These are phyloP conservation scores for Acanthosepion lycidas DNA, from an alignment of 2,888 invertebrate genomes.

Conservation along the genomic window DNA sequence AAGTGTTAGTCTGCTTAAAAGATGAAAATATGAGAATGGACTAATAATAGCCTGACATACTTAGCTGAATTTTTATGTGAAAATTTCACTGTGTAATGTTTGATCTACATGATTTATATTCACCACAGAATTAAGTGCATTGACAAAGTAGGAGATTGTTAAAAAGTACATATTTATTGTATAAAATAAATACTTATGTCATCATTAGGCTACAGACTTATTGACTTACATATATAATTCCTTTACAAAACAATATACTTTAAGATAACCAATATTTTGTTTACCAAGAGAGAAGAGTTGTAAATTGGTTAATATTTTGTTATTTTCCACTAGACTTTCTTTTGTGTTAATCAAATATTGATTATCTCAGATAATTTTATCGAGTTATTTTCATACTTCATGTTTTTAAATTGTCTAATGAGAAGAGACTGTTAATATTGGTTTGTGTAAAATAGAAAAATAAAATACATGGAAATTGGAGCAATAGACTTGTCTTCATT, in stretches of 20 bases:
- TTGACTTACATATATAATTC: not conserved
- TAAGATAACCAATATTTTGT: not conserved
- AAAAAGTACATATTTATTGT: too few relatives aligned
- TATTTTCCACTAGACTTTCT: not conserved
- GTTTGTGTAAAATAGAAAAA: not conserved
- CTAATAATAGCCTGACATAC: too few relatives aligned
- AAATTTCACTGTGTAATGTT: not conserved
- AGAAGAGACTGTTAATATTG: not conserved
- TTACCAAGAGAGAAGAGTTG: not conserved
- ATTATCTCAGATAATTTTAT: not conserved
- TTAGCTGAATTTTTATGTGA: too few relatives aligned
- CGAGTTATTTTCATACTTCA: not conserved
- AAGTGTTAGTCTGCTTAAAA: too few relatives aligned
- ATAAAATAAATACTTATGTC: too few relatives aligned
- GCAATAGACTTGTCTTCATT: not conserved
- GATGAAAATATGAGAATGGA: too few relatives aligned
- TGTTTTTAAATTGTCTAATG: not conserved
- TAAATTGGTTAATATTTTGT: not conserved
- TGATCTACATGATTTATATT: not conserved
- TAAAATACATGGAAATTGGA: not conserved
- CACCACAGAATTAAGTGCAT: too few relatives aligned
- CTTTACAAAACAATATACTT: not conserved
- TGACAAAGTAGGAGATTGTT: too few relatives aligned
- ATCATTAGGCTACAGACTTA: not conserved
- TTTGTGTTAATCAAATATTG: not conserved